Conservation (phyloP, 2,797 vertebrate species). For the Poecile montanus region DNA sequence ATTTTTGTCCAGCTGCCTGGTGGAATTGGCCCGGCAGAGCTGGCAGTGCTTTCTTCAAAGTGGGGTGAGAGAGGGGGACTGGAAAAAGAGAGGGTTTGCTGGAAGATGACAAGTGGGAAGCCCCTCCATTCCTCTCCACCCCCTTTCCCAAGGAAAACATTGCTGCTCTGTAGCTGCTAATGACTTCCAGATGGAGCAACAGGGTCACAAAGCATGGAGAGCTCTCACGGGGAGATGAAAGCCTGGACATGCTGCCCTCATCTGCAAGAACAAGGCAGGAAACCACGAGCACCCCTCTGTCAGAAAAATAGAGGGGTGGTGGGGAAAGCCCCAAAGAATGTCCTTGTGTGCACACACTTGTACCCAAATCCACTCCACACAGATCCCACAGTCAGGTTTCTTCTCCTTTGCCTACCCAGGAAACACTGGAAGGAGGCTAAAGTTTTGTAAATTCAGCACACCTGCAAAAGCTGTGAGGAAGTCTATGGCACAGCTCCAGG, state of each 20-base stretch:
- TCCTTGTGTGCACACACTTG: accelerated
- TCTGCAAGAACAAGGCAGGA: not conserved
- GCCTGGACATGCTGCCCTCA: not conserved
- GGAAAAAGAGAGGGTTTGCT: not conserved
- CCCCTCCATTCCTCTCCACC: not conserved
- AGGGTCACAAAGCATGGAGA: not conserved
- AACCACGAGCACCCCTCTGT: not conserved
- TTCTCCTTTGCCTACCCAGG: not conserved
- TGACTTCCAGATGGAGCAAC: constrained; percentile 53
- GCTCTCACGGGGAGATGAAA: not conserved
- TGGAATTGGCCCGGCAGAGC: not conserved
- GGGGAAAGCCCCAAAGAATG: not conserved
- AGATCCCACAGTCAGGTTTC: not conserved
- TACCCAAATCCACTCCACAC: not conserved
- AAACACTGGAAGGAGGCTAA: not conserved
- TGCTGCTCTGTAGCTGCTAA: not conserved
- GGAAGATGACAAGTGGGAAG: not conserved
- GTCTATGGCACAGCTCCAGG: not conserved
- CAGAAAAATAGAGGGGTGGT: not conserved
- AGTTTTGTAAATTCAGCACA: not conserved
- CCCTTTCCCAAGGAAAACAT: constrained; percentile 9
- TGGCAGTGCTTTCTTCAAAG: not conserved
- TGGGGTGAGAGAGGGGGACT: accelerated
- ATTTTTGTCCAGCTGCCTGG: not conserved
- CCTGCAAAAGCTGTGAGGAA: not conserved